Base-by-base conservation (phyloP, 2,113 vertebrate genomes). In the Plecotus auritus region DNA sequence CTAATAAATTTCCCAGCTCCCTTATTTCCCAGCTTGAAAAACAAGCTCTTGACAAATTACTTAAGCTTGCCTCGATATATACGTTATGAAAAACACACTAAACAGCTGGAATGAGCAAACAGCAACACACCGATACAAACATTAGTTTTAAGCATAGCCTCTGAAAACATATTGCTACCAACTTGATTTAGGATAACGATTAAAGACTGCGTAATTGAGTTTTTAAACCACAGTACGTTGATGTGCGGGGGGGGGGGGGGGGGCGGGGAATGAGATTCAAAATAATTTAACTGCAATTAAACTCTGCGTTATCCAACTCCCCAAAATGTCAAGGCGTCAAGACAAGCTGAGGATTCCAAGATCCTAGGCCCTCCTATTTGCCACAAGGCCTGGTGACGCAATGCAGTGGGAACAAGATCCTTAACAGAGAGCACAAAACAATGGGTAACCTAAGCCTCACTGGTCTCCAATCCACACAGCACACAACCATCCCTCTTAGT, bases 331-430 rank as follows among this genome's bases (percentile, higher is more conserved):
- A 84, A 49, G 51, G 61, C 9, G 14, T 59, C 45, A 42, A 54
- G 77, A 28, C 56, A 49, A 81, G 45, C 10, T 11, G 42, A 64
- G 3, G 28, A 87, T 66, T 12, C 37, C 51, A 93, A 74, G 20
- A 35, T 30, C 8, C 23, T 0, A 49, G 20, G 13, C 5, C 32
- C 7, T 66, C n/a, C 0, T 7, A 26, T 4, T 22, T 47, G 22
- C 22, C 30, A 20, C 32, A 51, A 89, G 42, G n/a, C 45, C 85
- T 77, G 10, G 26, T 23, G 84, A 28, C 85, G 76, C 90, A 87
- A 76, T 78, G 54, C 22, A 40, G 20, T 6, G 40, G 4, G 26
- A 26, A 8, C 37, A 9, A 14, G 26, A 8, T 45, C 40, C 72
- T 73, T 42, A 1, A 73, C 23, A 11, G 23, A 16, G 22, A 30